phyloP scores from a whole-genome alignment of 2,797 vertebrate genomes.

The Sus cebifrons region DNA sequence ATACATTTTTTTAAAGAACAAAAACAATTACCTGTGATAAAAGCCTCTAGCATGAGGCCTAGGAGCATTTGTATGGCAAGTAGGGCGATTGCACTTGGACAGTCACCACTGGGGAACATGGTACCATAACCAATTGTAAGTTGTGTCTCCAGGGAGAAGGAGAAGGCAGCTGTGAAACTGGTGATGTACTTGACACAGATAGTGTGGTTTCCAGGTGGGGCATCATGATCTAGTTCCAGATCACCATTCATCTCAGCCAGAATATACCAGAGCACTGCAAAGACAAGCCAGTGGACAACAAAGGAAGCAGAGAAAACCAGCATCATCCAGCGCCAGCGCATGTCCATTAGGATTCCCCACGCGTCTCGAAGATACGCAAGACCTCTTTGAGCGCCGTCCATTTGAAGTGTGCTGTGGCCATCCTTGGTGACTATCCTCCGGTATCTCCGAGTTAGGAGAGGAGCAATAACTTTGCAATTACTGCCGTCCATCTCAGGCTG shows the following conservation, averaged over 20 bases:
- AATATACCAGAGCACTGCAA: slow-evolving; percentile 98
- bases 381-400: slow-evolving; percentile 91
- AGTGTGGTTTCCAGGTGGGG: slow-evolving; percentile 95
- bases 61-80: slow-evolving; percentile 99
- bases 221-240: slow-evolving; percentile 95
- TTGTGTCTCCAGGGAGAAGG: slow-evolving; percentile 99
- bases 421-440: slow-evolving; percentile 97
- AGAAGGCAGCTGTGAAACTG: slow-evolving; percentile 98
- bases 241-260: slow-evolving; percentile 98
- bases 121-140: slow-evolving; percentile 99
- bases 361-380: slow-evolving; percentile 94
- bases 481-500: slow-evolving; percentile 86
- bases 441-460: slow-evolving; percentile 92
- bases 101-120: slow-evolving; percentile 99
- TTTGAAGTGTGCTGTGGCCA: slow-evolving; percentile 93
- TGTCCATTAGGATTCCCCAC: slow-evolving; percentile 96
- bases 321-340: slow-evolving; percentile 99
- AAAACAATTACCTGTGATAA: slow-evolving; percentile 97
- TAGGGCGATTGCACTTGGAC: slow-evolving; percentile 96
- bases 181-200: slow-evolving; percentile 98
- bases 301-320: slow-evolving; percentile 96
- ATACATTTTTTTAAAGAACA: slow-evolving; percentile 58
- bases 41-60: slow-evolving; percentile 98
- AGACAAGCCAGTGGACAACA: slow-evolving; percentile 97
- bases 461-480: slow-evolving; percentile 92